Evolutionary conservation across 2,888 invertebrate genomes (phyloP).

Genomic region (Germaria angustata): DNA sequence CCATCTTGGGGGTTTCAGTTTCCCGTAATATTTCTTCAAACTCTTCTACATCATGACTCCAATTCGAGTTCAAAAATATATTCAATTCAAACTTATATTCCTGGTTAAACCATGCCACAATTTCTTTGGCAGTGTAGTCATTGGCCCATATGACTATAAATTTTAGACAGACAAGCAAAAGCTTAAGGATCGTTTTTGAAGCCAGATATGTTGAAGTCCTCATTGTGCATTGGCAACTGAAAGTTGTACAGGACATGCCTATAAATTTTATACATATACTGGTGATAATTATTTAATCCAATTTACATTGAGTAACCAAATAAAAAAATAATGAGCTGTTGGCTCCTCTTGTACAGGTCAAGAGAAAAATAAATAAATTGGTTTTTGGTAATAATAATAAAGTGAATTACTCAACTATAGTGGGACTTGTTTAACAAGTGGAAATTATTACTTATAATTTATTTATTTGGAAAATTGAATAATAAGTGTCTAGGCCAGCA

Average conservation of each 20-base stretch:
- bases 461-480: too few relatives aligned
- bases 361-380: not conserved
- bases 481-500: too few relatives aligned
- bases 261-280: not conserved
- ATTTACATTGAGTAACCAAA: not conserved
- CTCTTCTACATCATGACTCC: not conserved
- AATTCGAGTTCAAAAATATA: constrained; percentile 31
- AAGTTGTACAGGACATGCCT: not conserved
- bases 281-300: not conserved
- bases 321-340: not conserved
- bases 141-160: not conserved
- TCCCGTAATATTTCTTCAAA: not conserved
- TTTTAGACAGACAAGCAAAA: not conserved
- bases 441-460: too few relatives aligned
- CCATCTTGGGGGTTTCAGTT: not conserved
- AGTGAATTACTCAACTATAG: not conserved
- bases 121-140: not conserved
- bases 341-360: not conserved
- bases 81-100: constrained; percentile 28
- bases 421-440: too few relatives aligned
- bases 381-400: not conserved
- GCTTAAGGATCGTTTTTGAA: not conserved
- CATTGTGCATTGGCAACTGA: constrained; percentile 3
- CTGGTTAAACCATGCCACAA: constrained; percentile 5
- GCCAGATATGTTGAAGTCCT: not conserved